Conservation (phyloP, 2,113 vertebrate species). For the Colossoma macropomum region DNA sequence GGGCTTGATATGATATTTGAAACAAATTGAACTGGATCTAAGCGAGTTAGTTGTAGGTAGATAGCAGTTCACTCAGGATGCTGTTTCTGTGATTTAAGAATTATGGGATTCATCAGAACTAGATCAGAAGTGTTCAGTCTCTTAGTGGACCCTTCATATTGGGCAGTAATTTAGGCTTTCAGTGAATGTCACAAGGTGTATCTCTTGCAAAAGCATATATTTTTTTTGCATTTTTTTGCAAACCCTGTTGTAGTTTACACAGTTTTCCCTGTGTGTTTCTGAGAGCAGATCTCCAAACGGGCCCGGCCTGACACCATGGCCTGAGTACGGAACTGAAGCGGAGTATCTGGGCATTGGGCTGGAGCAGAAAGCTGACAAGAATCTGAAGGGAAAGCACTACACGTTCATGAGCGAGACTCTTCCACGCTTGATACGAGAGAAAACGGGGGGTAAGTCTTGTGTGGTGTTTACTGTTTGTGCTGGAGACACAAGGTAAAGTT, state of each 20-base stretch:
- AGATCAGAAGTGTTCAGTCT: too few species aligned
- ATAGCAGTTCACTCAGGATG: too few species aligned
- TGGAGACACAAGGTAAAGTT: too few species aligned
- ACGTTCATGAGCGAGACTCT: slow-evolving; percentile 70
- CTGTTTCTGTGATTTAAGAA: too few species aligned
- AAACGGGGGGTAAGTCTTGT: slow-evolving; percentile 34
- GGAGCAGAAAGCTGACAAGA: slow-evolving; percentile 60
- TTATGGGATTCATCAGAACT: too few species aligned
- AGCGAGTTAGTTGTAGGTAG: too few species aligned
- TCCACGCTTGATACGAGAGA: slow-evolving; percentile 54
- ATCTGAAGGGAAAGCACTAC: slow-evolving; percentile 68
- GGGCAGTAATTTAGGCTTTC: too few species aligned
- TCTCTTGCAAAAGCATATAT: background rate
- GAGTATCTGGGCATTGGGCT: slow-evolving; percentile 69
- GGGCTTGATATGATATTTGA: too few species aligned
- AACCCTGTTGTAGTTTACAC: background rate
- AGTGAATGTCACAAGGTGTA: too few species aligned
- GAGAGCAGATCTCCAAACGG: slow-evolving; percentile 74
- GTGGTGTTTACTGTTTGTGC: background rate
- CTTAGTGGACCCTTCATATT: too few species aligned
- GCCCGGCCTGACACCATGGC: slow-evolving; percentile 70
- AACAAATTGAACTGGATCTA: too few species aligned
- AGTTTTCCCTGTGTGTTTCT: slow-evolving; percentile 18
- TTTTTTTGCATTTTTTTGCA: background rate
- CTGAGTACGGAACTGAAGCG: slow-evolving; percentile 67